A percentile compares a stretch with the other conserved stretches of the same genome.
These are phyloP conservation scores for Hypomecis punctinalis DNA, from an alignment of 2,888 invertebrate genomes.

Conservation along the genomic window DNA sequence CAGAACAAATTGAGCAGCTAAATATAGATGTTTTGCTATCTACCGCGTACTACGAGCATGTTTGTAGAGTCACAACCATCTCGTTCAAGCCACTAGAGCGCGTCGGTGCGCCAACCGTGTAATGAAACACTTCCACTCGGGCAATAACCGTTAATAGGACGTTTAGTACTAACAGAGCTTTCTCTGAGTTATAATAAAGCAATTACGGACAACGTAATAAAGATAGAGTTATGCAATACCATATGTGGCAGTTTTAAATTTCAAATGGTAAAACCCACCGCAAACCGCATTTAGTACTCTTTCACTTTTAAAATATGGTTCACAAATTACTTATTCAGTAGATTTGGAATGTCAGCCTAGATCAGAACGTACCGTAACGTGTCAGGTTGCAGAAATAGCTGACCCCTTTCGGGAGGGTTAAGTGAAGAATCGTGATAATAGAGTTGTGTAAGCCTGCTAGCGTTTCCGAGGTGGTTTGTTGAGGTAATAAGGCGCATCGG, in stretches of 20 bases:
- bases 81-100: constrained; percentile 75
- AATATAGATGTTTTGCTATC: constrained; percentile 51
- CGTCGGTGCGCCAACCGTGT: constrained; percentile 72
- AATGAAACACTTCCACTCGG: constrained; percentile 81
- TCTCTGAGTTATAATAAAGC: constrained; percentile 62
- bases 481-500: constrained; percentile 48
- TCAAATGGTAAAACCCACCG: constrained; percentile 41
- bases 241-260: constrained; percentile 34
- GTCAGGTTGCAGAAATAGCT: constrained; percentile 23
- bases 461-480: constrained; percentile 18
- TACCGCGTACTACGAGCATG: constrained; percentile 54
- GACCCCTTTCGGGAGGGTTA: constrained; percentile 32
- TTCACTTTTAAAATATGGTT: constrained; percentile 58
- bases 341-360: constrained; percentile 58
- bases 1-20: constrained; percentile 36
- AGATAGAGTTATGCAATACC: constrained; percentile 44
- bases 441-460: constrained; percentile 13
- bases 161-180: constrained; percentile 70
- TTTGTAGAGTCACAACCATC: constrained; percentile 67
- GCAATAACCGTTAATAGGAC: constrained; percentile 78
- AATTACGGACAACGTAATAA: constrained; percentile 50
- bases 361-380: constrained; percentile 36
- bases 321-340: constrained; percentile 48
- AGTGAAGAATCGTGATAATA: constrained; percentile 18
- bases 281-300: constrained; percentile 49